phyloP scores from a whole-genome alignment of 2,113 vertebrate species.

The Plotosus lineatus region DNA sequence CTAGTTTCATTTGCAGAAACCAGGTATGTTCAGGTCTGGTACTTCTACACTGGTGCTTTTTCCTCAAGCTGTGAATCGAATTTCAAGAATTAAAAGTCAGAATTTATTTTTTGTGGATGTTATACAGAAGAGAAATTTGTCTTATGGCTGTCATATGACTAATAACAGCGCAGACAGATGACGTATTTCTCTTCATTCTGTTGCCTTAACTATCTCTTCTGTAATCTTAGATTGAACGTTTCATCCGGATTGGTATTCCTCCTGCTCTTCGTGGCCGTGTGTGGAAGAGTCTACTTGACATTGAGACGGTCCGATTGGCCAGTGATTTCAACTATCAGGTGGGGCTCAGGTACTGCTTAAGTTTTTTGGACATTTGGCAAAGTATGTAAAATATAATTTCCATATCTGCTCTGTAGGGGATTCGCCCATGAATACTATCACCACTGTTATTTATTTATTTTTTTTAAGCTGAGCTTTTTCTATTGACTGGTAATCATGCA shows the following conservation, averaged over 20 bases:
- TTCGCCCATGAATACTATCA: not conserved
- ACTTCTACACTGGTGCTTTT: not conserved
- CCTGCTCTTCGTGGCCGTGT: conserved; percentile 64
- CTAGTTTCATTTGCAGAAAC: conserved; percentile 71
- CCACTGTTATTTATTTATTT: too few relatives aligned
- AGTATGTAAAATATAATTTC: not conserved
- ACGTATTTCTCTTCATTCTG: not conserved
- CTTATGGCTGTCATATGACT: not conserved
- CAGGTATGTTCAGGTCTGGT: conserved; percentile 58
- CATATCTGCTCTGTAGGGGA: not conserved
- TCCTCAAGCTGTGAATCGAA: not conserved
- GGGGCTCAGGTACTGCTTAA: not conserved
- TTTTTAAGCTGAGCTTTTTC: not conserved
- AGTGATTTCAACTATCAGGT: conserved; percentile 73
- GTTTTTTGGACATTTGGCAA: not conserved
- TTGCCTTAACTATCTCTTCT: not conserved
- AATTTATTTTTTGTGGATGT: not conserved
- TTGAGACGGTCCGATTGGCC: conserved; percentile 54
- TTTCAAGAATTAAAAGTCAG: not conserved
- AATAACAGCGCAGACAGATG: not conserved
- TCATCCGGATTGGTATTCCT: conserved; percentile 70
- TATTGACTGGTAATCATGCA: not conserved
- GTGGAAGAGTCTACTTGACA: conserved; percentile 69
- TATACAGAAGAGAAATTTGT: not conserved
- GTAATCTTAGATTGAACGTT: conserved; percentile 67